Evolutionary conservation across 2,797 vertebrate species (phyloP).

Genomic region (Acrossocheilus fasciatus): DNA sequence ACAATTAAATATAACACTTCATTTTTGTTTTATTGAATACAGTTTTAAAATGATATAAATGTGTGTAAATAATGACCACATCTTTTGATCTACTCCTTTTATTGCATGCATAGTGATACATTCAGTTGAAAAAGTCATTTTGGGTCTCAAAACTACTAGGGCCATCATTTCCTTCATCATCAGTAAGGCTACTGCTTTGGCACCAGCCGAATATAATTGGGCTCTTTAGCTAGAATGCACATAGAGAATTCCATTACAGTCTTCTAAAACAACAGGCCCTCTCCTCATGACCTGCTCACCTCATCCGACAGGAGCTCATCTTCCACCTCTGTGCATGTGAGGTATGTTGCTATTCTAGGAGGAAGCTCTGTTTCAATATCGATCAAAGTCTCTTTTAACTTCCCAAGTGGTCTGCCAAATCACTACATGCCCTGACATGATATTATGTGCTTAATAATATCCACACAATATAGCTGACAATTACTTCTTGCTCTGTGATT

Average conservation of each 20-base stretch:
- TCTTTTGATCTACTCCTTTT: neutral
- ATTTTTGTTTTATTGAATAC: neutral
- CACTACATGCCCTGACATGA: constrained; percentile 18
- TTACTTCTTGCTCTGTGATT: constrained; percentile 66
- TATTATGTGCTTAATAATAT: constrained; percentile 48
- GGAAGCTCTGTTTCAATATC: constrained; percentile 31
- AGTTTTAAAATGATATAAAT: neutral
- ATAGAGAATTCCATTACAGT: constrained; percentile 24
- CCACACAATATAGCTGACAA: constrained; percentile 39
- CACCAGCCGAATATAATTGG: constrained; percentile 19
- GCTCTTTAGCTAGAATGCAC: constrained; percentile 21
- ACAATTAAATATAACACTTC: neutral
- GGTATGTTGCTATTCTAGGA: constrained; percentile 16
- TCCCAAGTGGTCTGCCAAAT: constrained; percentile 3
- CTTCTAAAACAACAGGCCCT: constrained; percentile 21
- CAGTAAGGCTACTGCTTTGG: constrained; percentile 19
- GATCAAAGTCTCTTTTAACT: constrained; percentile 25
- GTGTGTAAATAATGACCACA: neutral
- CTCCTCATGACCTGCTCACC: constrained; percentile 40
- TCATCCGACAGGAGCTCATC: constrained; percentile 12
- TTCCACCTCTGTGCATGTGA: constrained; percentile 12
- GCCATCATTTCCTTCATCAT: constrained; percentile 40
- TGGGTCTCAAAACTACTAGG: neutral
- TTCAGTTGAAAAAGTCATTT: neutral
- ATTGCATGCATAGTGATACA: neutral